phyloP scores from a whole-genome alignment of 2,797 vertebrate genomes.

The Adrianichthys oophorus region DNA sequence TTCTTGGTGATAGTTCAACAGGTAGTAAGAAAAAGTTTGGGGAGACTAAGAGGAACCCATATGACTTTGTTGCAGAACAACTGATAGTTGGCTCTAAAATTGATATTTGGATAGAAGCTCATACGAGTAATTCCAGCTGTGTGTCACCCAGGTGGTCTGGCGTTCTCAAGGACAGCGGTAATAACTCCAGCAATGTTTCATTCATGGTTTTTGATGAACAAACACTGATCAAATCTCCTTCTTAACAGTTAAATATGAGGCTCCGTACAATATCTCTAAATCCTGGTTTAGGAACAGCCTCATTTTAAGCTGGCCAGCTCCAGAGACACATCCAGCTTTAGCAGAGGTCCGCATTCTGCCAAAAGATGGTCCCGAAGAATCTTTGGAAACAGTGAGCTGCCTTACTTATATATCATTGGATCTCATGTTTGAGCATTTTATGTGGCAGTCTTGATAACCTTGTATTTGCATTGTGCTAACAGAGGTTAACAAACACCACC shows the following conservation, averaged over 20 bases:
- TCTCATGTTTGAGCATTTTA: neutral
- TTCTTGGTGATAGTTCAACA: constrained; percentile 8
- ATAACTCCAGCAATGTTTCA: neutral
- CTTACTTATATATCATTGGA: neutral
- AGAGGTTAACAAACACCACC: constrained; percentile 38
- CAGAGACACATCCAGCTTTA: constrained; percentile 15
- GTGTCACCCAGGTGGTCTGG: constrained; percentile 32
- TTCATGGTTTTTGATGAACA: neutral
- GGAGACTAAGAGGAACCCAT: neutral
- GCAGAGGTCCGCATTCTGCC: constrained; percentile 41
- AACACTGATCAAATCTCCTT: neutral
- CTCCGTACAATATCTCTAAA: constrained; percentile 32
- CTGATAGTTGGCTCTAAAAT: neutral
- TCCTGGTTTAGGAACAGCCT: constrained; percentile 51
- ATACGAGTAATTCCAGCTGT: constrained; percentile 35
- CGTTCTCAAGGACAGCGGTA: constrained; percentile 48
- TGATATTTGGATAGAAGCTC: constrained; percentile 56
- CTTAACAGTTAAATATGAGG: constrained; percentile 63
- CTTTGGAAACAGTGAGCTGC: constrained; percentile 47
- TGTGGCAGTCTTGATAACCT: neutral
- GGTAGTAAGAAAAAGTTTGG: accelerated
- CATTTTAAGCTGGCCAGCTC: constrained; percentile 36
- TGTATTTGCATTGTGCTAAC: constrained; percentile 9
- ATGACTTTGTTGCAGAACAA: accelerated
- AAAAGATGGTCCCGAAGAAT: neutral